Base-by-base conservation (phyloP, 1,140 invertebrate species). In the Cydia fagiglandana region DNA sequence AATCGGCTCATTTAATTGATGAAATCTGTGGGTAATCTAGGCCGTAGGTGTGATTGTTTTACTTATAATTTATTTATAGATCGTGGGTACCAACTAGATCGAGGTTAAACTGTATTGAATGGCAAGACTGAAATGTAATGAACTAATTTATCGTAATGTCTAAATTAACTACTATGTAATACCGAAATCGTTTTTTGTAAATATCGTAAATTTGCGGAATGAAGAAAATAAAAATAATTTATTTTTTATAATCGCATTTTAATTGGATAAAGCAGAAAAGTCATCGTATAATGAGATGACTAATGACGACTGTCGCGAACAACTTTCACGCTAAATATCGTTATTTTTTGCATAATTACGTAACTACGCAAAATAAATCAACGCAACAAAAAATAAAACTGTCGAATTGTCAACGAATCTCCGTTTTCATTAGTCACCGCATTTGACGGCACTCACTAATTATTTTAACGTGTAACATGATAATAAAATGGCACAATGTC, bases 211-310 rank as follows among this genome's bases (percentile, higher is more conserved):
- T 50, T 70, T 86, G 79, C 86, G 83, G 88, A 88, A 87, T 88
- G 82, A 91, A 89, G 86, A 79, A 86, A 82, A 85, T 86, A 87
- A 86, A 87, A 81, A 86, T 88, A 89, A 91, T 87, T 90, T 91
- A 91, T 92, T 91, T 90, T 92, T 86, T 75, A 86, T 79, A 81
- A 81, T 77, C 53, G 50, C 73, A 64, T 73, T 87, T 89, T 87
- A 86, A 85, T 86, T 88, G 20, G 13, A 68, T 66, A 28, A 66
- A 61, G 17, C 53, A 20, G 53, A 24, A 61, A 53, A 9, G 9
- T 34, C 20, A 41, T 13, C 28, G 28, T 70, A 30, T 34, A 34
- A 70, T 70, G 28, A 70, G 13, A 15, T 15, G 38, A 70, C 17
- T n/a, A 70, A 30, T 53, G 12, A 45, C 2, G 41, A 10, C 10